These are phyloP conservation scores for Drosophila azteca DNA, from an alignment of 1,140 invertebrate genomes.

Conservation along the genomic window DNA sequence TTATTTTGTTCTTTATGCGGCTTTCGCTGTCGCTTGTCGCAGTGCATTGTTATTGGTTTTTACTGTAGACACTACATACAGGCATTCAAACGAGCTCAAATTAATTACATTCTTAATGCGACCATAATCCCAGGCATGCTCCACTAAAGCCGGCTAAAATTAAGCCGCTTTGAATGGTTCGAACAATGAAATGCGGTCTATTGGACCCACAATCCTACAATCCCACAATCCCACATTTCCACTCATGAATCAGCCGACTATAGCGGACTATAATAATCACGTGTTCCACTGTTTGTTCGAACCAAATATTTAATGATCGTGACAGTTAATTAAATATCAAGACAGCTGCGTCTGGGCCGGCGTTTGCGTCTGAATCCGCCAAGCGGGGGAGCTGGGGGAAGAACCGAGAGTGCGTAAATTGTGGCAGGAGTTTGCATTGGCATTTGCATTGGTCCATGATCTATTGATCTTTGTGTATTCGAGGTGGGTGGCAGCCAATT, in stretches of 20 bases:
- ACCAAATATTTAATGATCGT: slow-evolving; percentile 27
- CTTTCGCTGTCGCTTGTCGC: slow-evolving; percentile 13
- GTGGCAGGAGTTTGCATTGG: too few relatives aligned
- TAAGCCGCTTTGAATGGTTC: slow-evolving; percentile 45
- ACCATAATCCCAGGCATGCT: slow-evolving; percentile 53
- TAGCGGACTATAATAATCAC: slow-evolving; percentile 22
- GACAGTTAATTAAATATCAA: slow-evolving; percentile 30
- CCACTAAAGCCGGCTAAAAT: slow-evolving; percentile 36
- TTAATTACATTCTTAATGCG: slow-evolving; percentile 77
- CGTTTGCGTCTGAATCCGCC: slow-evolving; percentile 25
- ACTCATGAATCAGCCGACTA: slow-evolving; percentile 1
- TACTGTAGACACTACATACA: slow-evolving; percentile 15
- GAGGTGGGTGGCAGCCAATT: slow-evolving; percentile 11
- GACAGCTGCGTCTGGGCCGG: slow-evolving; percentile 26
- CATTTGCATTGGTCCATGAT: not conserved
- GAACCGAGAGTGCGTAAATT: too few relatives aligned
- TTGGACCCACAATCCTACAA: slow-evolving; percentile 11
- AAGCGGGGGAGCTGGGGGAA: slow-evolving; percentile 8
- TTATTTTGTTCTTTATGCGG: slow-evolving; percentile 31
- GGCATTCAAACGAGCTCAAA: slow-evolving; percentile 63
- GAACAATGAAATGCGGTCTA: slow-evolving; percentile 35
- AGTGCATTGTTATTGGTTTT: slow-evolving; percentile 48
- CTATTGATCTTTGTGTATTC: not conserved
- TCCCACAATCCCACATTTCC: not conserved
- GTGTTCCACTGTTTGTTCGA: slow-evolving; percentile 19